A percentile compares a stretch with the other conserved stretches of the same genome.
Conservation (phyloP, 2,797 vertebrate genomes). For the Knipowitschia caucasica region DNA sequence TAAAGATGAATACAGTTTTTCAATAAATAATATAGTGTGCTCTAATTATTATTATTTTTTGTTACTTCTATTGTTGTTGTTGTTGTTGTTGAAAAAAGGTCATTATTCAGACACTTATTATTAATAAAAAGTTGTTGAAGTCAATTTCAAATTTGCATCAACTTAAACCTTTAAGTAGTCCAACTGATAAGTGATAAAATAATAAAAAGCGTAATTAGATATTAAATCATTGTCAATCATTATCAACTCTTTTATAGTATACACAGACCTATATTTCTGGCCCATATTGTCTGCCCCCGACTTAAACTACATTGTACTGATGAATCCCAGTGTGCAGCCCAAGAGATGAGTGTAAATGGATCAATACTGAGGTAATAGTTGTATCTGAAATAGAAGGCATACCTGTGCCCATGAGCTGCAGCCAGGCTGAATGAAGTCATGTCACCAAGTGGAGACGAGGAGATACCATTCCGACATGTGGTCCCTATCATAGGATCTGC, state of each 20-base stretch:
- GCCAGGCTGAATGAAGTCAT: constrained; percentile 83
- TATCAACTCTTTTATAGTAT: constrained; percentile 13
- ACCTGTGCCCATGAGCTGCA: constrained; percentile 83
- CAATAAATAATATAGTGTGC: too few species aligned
- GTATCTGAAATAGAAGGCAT: constrained; percentile 17
- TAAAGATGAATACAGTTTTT: too few species aligned
- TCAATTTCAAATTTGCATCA: too few species aligned
- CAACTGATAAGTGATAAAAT: too few species aligned
- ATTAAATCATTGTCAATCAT: too few species aligned
- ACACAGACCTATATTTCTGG: constrained; percentile 11
- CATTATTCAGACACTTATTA: too few species aligned
- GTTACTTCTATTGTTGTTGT: too few species aligned
- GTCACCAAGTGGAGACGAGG: constrained; percentile 74
- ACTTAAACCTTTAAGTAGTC: too few species aligned
- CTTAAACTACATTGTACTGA: constrained; percentile 17
- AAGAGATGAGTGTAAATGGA: constrained; percentile 36
- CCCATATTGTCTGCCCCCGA: constrained; percentile 16
- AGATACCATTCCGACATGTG: constrained; percentile 78
- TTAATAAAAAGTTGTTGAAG: too few species aligned
- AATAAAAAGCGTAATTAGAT: not conserved
- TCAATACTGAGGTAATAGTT: constrained; percentile 51
- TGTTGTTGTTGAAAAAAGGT: too few species aligned
- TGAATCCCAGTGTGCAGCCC: constrained; percentile 16
- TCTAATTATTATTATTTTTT: too few species aligned
- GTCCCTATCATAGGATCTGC: constrained; percentile 81